Evolutionary conservation across 92 coral and sea anemone species (phyloP), one percentile per base, ranked within the genome.

Genomic region (Palythoa heliodiscus): DNA sequence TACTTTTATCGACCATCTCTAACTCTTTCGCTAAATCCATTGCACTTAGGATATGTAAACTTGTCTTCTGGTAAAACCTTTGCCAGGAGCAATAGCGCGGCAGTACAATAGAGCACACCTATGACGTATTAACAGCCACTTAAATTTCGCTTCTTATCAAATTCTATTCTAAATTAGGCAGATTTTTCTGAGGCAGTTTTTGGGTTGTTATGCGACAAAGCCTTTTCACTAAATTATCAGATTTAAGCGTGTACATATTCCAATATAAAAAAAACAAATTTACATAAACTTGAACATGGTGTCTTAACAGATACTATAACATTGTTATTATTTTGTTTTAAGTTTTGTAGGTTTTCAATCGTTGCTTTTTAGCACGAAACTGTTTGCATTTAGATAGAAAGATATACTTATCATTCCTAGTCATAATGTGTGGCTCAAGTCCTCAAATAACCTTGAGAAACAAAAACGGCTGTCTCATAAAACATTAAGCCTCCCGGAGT

Each of bases 171-270:
- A 80, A 55, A 25, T 68, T 80, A 82, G 83, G 84, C 74, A 85
- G 82, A 93, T 93, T 88, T 90, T 93, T 92, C 71, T 79, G 75
- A 87, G 83, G 89, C 78, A 83, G 37, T 78, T 25, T 10, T 81
- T 6, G 83, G 58, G 97, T 93, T 86, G 97, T 90, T 86, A 93
- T 84, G 92, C 84, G 38, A 80, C 84, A 67, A 80, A 25, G 60
- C 43, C 74, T 23, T 80, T 80, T 66, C 29, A 4, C 43, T 29
- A 5, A 47, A 48, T 80, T 80, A 66, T 67, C 50, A 47, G 84
- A 47, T 64, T 78, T 80, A 22, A 80, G 61, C 58, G 23, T 64
- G 74, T 47, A 23, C 73, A 80, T 66, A 24, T 35, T 80, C 17
- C 84, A 22, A 20, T 35, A 78, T 40, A 22, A 47, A 52, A 47